Evolutionary conservation across 2,797 vertebrate genomes (phyloP).

Genomic region (Acrocephalus scirpaceus): DNA sequence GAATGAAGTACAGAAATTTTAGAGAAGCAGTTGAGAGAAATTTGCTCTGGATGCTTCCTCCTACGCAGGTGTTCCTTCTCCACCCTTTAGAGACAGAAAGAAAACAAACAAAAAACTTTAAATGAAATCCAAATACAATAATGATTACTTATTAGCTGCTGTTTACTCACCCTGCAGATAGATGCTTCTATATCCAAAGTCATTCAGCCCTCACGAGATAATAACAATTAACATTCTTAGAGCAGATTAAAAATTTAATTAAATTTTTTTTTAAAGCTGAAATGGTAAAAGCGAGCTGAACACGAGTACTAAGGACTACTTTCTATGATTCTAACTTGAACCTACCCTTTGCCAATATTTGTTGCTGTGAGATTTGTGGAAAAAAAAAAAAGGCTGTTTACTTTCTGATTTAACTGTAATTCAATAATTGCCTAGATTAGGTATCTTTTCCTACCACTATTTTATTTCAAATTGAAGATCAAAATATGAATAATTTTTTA

Average conservation of each 20-base stretch:
- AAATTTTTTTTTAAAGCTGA: neutral
- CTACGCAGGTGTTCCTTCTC: slow-evolving; percentile 33
- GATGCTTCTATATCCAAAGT: slow-evolving; percentile 46
- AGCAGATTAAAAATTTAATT: slow-evolving; percentile 34
- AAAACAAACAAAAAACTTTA: slow-evolving; percentile 39
- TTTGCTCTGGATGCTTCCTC: neutral
- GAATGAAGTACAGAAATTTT: neutral
- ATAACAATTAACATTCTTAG: slow-evolving; percentile 40
- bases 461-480: neutral
- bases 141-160: slow-evolving; percentile 49
- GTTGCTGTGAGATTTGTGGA: neutral
- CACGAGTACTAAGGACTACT: neutral
- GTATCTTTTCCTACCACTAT: neutral
- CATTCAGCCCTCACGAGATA: slow-evolving; percentile 34
- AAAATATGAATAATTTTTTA: neutral
- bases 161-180: slow-evolving; percentile 59
- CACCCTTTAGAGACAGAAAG: slow-evolving; percentile 1
- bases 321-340: neutral
- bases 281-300: neutral
- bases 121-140: slow-evolving; percentile 39
- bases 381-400: neutral
- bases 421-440: neutral
- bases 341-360: neutral
- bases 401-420: neutral
- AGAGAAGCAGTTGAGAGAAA: neutral